Base-by-base conservation (phyloP, 2,888 invertebrate species). In the Melanophora roralis region DNA sequence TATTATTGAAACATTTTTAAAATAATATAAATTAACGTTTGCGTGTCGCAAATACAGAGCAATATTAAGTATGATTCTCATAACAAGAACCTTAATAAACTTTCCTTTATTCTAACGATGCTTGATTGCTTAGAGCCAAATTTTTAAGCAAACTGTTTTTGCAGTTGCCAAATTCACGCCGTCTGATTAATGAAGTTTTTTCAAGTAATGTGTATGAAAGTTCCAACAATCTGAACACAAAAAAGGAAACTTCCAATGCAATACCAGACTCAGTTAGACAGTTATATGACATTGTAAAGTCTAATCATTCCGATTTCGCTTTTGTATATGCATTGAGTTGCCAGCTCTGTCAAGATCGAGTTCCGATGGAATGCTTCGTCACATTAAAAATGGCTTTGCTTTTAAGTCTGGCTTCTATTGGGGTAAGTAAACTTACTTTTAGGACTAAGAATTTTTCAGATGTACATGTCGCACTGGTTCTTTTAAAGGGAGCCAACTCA, bases 381-480 rank as follows among this genome's bases (percentile, higher is more conserved):
- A 88, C 89, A 74, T 83, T 91, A 0, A 91, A 91, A 84, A 87
- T 90, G 82, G 87, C 88, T 7, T 82, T 91, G 11, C 83, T 91
- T 16, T 84, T 89, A 4, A 91, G 91, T 76, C 84, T 91, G 21
- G 89, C 87, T 11, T 90, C 91, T 43, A 84, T 89, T 32, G 88
- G 88, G 82, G 90, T 89, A 85, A 85, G 80, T 73, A n/a, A n/a
- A 55, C 8, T 12, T 14, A 27, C 2, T 4, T 4, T 1, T 34
- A n/a, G 9, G 38, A 0, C 43, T 12, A 55, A 19, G 2, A 12
- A 21, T 4, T 38, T 19, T 51, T 55, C 12, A 27, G 6, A 3
- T n/a, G n/a, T n/a, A n/a, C n/a, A n/a, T n/a, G n/a, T n/a, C n/a
- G n/a, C n/a, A n/a, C n/a, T n/a, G n/a, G n/a, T n/a, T n/a, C n/a